Percentiles rank a stretch among this genome's conserved stretches.
phyloP scores from a whole-genome alignment of 2,113 vertebrate genomes.

The Sphyrna mokarran region DNA sequence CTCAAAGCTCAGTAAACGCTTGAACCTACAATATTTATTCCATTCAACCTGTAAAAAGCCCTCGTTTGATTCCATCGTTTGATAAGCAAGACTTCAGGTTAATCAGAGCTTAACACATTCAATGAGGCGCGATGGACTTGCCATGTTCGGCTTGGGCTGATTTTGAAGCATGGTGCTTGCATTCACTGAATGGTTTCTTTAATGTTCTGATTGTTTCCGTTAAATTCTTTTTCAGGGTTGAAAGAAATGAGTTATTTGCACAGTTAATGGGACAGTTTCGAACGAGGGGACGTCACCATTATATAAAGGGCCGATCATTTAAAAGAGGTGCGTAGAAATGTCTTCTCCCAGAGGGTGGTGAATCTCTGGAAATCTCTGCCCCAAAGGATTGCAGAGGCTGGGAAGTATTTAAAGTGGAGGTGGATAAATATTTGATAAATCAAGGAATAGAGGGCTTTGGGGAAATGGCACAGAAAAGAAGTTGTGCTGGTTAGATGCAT shows the following conservation, averaged over 20 bases:
- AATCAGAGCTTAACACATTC: not conserved
- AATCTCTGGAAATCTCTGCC: no score
- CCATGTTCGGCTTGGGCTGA: not conserved
- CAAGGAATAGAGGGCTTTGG: no score
- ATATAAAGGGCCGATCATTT: no score
- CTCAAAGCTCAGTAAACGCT: not conserved
- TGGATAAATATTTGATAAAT: no score
- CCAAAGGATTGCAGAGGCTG: no score
- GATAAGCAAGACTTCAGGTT: not conserved
- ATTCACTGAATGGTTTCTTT: not conserved
- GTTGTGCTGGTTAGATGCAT: no score
- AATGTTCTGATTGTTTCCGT: not conserved
- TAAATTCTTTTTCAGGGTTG: not conserved
- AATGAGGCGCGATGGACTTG: not conserved
- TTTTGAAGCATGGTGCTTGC: not conserved
- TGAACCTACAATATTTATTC: not conserved
- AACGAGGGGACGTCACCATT: no score
- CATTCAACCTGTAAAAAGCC: not conserved
- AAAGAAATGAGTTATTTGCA: not conserved
- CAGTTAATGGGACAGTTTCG: not conserved
- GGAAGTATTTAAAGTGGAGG: no score
- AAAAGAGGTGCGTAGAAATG: no score
- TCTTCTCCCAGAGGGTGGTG: no score
- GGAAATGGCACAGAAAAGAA: no score
- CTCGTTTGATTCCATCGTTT: not conserved